Evolutionary conservation across 2,113 vertebrate species (phyloP), one percentile per base, ranked within the genome.

Genomic region (Tragelaphus imberbis): DNA sequence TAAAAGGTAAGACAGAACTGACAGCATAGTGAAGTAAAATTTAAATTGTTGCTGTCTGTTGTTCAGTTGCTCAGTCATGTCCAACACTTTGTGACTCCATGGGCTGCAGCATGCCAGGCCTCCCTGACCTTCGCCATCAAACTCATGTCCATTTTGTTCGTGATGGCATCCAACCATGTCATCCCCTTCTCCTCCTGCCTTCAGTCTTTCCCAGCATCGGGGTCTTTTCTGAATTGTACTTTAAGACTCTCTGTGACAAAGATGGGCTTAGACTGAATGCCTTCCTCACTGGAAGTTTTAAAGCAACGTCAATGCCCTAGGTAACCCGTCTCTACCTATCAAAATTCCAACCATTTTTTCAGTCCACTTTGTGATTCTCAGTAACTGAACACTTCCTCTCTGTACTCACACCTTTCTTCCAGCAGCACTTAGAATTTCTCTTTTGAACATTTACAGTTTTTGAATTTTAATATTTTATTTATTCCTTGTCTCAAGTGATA

Each of bases 211-310:
- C 68, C 68, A 75, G 68, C 36, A 40, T 75, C 5, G 5, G 36
- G 10, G 11, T 23, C 68, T 40, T 17, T 30, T 84, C 89, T 79
- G 15, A 68, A 12, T 5, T 27, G 6, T 7, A 2, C 23, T 84
- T 8, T n/a, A 27, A 88, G 91, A 58, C 8, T 80, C 2, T 13
- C 0, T 8, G 3, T 80, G 33, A 53, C 3, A 13, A 28, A 55
- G 13, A n/a, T 4, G 30, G n/a, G 14, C 55, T 51, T 3, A 12
- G 10, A 33, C 7, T 14, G n/a, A 47, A 63, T 5, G 6, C 0
- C 23, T 30, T 40, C 15, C 6, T 16, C 1, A 2, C 5, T 19
- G 4, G 40, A 63, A 36, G 2, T 12, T 13, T 81, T 51, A 40
- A 91, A 80, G 49, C 0, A n/a, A 2, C 25, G 82, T 77, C 7